phyloP scores from a whole-genome alignment of 2,888 invertebrate species.

The Mamestra brassicae region DNA sequence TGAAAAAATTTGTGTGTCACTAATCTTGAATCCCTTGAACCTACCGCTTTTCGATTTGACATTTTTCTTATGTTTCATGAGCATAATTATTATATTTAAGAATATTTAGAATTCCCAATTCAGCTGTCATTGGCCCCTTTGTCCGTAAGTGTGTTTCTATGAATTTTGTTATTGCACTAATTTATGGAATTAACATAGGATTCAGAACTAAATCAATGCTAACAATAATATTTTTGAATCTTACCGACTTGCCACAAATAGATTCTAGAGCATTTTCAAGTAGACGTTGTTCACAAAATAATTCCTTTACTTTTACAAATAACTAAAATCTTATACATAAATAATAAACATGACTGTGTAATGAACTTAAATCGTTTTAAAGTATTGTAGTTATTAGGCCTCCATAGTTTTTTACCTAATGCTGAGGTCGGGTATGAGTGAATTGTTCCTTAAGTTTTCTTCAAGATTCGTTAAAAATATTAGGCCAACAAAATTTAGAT shows the following conservation, averaged over 20 bases:
- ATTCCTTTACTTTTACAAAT: constrained; percentile 48
- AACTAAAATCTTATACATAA: constrained; percentile 48
- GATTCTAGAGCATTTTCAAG: constrained; percentile 54
- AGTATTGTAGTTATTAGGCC: constrained; percentile 63
- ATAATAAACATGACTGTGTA: constrained; percentile 62
- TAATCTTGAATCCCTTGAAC: constrained; percentile 34
- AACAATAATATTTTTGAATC: constrained; percentile 39
- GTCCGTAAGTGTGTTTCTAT: constrained; percentile 32
- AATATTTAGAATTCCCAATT: constrained; percentile 15
- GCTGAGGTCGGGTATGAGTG: constrained; percentile 69
- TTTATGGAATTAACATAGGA: constrained; percentile 35
- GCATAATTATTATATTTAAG: not conserved
- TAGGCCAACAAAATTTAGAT: constrained; percentile 80
- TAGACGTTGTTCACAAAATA: constrained; percentile 43
- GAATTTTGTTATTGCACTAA: constrained; percentile 21
- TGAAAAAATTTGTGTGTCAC: constrained; percentile 70
- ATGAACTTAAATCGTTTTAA: constrained; percentile 62
- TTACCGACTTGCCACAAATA: constrained; percentile 56
- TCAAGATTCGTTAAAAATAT: constrained; percentile 66
- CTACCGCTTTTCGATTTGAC: constrained; percentile 36
- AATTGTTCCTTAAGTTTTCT: constrained; percentile 65
- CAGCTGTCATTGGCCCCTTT: constrained; percentile 37
- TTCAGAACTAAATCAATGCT: constrained; percentile 40
- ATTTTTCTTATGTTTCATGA: constrained; percentile 23
- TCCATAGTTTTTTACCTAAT: constrained; percentile 63